phyloP scores from a whole-genome alignment of 1,140 invertebrate species.

The Diuraphis noxia region DNA sequence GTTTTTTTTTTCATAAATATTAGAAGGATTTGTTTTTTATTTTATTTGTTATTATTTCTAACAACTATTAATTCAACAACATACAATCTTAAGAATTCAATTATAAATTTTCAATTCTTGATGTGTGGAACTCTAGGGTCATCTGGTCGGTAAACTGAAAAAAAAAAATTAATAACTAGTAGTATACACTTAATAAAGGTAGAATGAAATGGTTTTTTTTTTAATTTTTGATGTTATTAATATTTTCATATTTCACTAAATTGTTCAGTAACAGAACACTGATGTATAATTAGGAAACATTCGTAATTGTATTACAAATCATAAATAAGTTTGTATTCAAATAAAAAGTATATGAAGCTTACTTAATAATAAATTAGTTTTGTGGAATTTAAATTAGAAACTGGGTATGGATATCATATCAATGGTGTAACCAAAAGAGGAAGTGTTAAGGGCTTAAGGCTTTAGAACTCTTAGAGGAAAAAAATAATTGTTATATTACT shows the following conservation, averaged over 20 bases:
- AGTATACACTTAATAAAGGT: background rate
- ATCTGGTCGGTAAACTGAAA: slow-evolving; percentile 47
- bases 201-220: background rate
- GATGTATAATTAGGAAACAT: background rate
- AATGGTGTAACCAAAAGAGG: background rate
- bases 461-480: too few species aligned
- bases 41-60: slow-evolving; percentile 13
- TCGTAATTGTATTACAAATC: background rate
- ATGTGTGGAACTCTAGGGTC: slow-evolving; percentile 40
- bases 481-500: too few species aligned
- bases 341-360: background rate
- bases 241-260: background rate
- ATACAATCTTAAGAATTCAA: background rate
- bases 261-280: background rate
- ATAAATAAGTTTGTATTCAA: background rate
- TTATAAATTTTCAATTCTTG: slow-evolving; percentile 22
- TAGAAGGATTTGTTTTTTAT: background rate
- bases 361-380: background rate
- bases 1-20: background rate
- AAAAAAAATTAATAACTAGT: background rate
- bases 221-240: background rate
- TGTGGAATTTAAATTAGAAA: background rate
- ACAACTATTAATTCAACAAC: background rate
- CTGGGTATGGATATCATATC: background rate
- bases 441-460: too few species aligned